Evolutionary conservation across 2,888 invertebrate genomes (phyloP).

Genomic region (Melinopterus prodromus): DNA sequence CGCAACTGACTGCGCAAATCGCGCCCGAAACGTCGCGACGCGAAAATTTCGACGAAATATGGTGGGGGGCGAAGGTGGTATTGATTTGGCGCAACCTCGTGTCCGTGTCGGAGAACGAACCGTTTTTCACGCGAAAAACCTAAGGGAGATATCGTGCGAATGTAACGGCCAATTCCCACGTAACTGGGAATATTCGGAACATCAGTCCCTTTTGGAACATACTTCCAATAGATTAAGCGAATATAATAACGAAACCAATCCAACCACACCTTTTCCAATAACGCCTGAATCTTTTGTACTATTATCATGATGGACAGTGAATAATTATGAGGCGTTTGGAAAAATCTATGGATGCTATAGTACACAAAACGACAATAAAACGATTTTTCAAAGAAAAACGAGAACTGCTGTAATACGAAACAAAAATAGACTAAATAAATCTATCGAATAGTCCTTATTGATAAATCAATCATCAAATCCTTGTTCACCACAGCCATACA

Average conservation of each 20-base stretch:
- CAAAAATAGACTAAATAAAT: too few species aligned
- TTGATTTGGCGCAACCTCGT: background rate
- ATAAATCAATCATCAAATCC: too few species aligned
- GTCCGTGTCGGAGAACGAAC: background rate
- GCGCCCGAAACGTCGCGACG: background rate
- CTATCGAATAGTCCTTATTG: too few species aligned
- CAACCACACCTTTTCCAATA: constrained; percentile 27
- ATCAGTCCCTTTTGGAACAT: too few species aligned
- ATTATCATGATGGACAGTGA: background rate
- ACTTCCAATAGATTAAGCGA: constrained; percentile 28
- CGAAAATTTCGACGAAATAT: background rate
- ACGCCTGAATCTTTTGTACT: background rate
- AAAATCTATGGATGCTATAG: background rate
- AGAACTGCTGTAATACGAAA: too few species aligned
- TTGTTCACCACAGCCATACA: too few species aligned
- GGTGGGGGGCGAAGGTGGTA: background rate
- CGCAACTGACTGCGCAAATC: background rate
- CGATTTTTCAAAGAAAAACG: too few species aligned
- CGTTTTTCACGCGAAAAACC: background rate
- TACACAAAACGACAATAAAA: too few species aligned
- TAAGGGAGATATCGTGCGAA: background rate
- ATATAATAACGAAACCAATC: constrained; percentile 26
- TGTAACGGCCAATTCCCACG: background rate
- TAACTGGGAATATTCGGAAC: background rate
- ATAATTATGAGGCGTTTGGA: background rate